Base-by-base conservation (phyloP, 2,113 vertebrate species). In the Corythornis vintsioides region DNA sequence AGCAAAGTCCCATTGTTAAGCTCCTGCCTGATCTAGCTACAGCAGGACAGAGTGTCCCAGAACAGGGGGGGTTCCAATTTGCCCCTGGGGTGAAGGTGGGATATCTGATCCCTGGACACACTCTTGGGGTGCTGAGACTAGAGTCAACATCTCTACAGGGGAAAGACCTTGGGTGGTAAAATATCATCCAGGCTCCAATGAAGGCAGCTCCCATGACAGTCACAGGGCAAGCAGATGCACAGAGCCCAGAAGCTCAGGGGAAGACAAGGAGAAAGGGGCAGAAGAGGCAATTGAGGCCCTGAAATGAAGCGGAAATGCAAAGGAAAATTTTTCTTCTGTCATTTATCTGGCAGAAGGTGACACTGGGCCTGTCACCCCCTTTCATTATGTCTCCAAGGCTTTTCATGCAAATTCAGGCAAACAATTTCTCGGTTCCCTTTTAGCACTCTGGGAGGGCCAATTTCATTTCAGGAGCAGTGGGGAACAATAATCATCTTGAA, bases 351-450 rank as follows among this genome's bases (percentile, higher is more conserved):
- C 91, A 94, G 86, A 91, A 91, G 76, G 90, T 96, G 94, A 87
- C 85, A 88, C 92, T 13, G 69, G 83, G 89, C 87, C 73, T 90
- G 79, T 90, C 95, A 96, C 95, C 69, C 94, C 84, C 82, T 91
- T 94, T 95, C 94, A 96, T 82, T 94, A 89, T 8, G 11, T 96
- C 88, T 89, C 90, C 83, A 75, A 90, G 91, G 95, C 89, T 94
- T 96, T 97, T 97, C 90, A 97, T 97, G 95, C 96, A 97, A 97
- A 97, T 97, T 79, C 81, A 95, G 83, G 19, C 89, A 97, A 95
- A 97, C 94, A 96, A 95, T 97, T 96, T 97, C 95, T 93, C 47
- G 11, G 88, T 70, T 95, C 93, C 89, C 92, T 94, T 93, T 91
- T 90, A 95, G 93, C 87, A 6, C 96, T 88, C 96, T 95, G 61